Percentiles rank a stretch among this genome's conserved stretches.
Evolutionary conservation across 2,113 vertebrate genomes (phyloP).

Genomic region (Pagrus major): DNA sequence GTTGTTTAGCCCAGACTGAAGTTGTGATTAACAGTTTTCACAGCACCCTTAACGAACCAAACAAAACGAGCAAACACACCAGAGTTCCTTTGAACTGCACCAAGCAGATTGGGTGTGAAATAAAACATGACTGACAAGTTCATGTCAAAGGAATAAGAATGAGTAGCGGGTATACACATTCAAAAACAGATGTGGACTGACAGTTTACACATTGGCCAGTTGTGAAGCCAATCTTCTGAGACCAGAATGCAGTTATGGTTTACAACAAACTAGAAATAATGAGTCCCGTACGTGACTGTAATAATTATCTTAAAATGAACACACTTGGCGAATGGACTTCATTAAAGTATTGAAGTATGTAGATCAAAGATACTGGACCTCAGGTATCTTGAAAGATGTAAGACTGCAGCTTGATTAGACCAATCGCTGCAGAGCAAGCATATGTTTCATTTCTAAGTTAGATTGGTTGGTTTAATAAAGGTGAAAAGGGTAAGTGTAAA

Average conservation of each 20-base stretch:
- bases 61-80: background rate
- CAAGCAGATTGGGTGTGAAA: background rate
- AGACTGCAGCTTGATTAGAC: background rate
- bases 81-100: background rate
- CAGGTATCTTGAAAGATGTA: background rate
- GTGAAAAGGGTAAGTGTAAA: conserved; percentile 17
- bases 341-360: background rate
- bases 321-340: background rate
- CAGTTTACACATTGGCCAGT: no score
- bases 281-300: background rate
- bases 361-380: conserved; percentile 9
- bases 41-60: background rate
- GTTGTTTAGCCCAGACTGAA: background rate
- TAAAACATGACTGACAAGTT: background rate
- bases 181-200: background rate
- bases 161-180: background rate
- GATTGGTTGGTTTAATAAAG: conserved; percentile 24
- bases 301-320: background rate
- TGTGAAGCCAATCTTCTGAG: background rate
- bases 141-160: no score
- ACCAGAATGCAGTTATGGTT: background rate
- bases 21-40: background rate
- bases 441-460: background rate
- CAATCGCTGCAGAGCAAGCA: background rate
- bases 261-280: conserved; percentile 13